Conservation (phyloP, 2,113 vertebrate genomes). For the Hemiprocne comata region DNA sequence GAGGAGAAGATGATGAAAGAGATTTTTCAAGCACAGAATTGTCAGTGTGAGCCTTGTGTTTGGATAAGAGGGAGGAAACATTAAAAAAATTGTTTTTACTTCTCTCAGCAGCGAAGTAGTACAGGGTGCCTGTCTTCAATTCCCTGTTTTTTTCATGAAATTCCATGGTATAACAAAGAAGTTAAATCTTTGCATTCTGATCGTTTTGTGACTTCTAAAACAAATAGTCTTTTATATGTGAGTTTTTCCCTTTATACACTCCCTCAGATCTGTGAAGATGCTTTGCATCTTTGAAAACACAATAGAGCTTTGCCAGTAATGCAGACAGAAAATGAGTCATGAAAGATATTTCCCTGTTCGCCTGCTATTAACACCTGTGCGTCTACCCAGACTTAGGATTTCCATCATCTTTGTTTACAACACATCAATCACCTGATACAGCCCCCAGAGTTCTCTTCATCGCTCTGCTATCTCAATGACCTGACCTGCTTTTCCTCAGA, state of each 20-base stretch:
- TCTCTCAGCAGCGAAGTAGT: neutral
- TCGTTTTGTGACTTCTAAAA: neutral
- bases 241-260: neutral
- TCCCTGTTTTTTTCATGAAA: neutral
- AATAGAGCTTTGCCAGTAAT: neutral
- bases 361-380: neutral
- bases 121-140: neutral
- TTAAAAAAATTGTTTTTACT: neutral
- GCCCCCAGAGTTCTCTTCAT: neutral
- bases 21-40: neutral
- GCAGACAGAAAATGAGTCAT: neutral
- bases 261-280: neutral
- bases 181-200: neutral
- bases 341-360: neutral
- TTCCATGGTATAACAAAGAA: neutral
- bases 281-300: neutral
- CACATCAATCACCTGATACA: neutral
- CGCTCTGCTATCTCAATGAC: neutral
- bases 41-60: neutral
- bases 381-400: neutral
- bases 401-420: neutral
- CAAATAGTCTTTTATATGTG: neutral
- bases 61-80: neutral
- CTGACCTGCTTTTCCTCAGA: neutral
- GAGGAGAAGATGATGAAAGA: neutral